Evolutionary conservation across 2,797 vertebrate species (phyloP), one percentile per base, ranked within the genome.

Genomic region (Knipowitschia caucasica): DNA sequence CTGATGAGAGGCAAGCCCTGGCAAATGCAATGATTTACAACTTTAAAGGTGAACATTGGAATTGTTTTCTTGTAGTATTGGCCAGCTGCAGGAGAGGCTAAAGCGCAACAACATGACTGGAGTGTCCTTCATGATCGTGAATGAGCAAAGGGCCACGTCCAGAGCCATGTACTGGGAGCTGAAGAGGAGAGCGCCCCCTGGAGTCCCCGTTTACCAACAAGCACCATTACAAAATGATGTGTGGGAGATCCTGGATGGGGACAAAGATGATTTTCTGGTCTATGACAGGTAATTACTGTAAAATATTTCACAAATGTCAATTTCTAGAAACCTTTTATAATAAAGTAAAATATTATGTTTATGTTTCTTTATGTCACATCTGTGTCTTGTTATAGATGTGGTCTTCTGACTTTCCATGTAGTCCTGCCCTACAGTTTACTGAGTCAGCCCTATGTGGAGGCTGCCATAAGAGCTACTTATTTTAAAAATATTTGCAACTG

Each of bases 341-440:
- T 14, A 39, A 43, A 25, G 1, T 43, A 11, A 29, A 45, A n/a
- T 34, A 24, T 31, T n/a, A n/a, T n/a, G n/a, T n/a, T n/a, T n/a
- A n/a, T n/a, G n/a, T n/a, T n/a, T n/a, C n/a, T n/a, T n/a, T n/a
- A n/a, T n/a, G n/a, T n/a, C n/a, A n/a, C n/a, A n/a, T n/a, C n/a
- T n/a, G n/a, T 14, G 4, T 33, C 8, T 23, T 30, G 2, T 49
- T 53, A 0, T 74, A 96, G 94, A 51, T 96, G 94, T 10, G 92
- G 92, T 25, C 83, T 79, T 53, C 86, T 96, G 61, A 92, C 92
- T 40, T 96, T 93, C 82, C 94, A 96, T 38, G 84, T 95, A 49
- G 90, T 92, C 31, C 54, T 95, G 42, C 94, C 94, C 2, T 92
- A 81, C 82, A 96, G 93, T 73, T 91, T 86, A 71, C 90, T 95